Conservation (phyloP, 2,888 invertebrate species). For the Drosophila ezoana region DNA sequence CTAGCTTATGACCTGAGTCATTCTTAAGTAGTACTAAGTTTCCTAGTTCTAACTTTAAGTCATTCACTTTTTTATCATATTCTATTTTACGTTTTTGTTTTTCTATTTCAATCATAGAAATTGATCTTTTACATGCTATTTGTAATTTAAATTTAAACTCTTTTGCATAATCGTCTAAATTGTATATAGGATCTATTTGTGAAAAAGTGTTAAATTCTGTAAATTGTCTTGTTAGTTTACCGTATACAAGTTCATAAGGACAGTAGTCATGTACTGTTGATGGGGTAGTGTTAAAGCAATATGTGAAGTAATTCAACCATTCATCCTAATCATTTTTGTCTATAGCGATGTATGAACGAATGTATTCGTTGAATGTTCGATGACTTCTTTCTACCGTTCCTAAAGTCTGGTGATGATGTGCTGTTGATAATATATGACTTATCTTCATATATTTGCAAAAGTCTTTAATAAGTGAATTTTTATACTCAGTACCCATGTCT, state of each 20-base stretch:
- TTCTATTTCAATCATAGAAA: background rate
- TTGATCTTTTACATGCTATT: background rate
- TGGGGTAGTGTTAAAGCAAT: background rate
- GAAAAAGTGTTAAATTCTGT: background rate
- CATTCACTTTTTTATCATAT: no score
- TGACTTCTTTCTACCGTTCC: no score
- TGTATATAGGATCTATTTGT: slow-evolving; percentile 7
- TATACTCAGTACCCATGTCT: background rate
- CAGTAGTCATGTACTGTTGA: slow-evolving; percentile 9
- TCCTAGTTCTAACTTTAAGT: no score
- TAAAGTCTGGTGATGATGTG: no score
- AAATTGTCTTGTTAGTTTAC: slow-evolving; percentile 4
- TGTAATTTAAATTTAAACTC: slow-evolving; percentile 4
- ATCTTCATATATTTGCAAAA: no score
- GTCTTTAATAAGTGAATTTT: no score
- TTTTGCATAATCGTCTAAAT: background rate
- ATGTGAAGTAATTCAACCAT: background rate
- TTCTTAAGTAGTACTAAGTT: no score
- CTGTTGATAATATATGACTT: no score
- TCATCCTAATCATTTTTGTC: slow-evolving; percentile 2
- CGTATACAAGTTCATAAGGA: slow-evolving; percentile 6
- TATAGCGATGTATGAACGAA: background rate
- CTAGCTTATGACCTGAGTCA: no score
- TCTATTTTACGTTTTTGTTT: no score
- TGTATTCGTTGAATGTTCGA: background rate